Base-by-base conservation (phyloP, 2,797 vertebrate genomes). In the Monodelphis domestica region DNA sequence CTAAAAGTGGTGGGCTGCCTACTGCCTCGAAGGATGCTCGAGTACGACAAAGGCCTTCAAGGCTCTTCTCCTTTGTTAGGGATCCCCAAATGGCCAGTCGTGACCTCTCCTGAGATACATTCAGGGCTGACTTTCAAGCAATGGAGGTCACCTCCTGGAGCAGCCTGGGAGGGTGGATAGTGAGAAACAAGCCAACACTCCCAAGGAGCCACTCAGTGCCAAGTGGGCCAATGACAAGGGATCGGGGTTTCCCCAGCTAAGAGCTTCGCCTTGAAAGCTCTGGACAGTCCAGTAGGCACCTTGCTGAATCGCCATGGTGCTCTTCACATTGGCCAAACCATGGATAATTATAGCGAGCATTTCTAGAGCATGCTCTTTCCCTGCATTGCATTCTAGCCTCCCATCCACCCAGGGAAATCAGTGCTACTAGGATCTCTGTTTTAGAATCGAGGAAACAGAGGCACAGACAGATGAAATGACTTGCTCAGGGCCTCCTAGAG, bases 31-130 rank as follows among this genome's bases (percentile, higher is more conserved):
- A n/a, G n/a, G n/a, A 91, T n/a, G 78, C 30, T 78, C 9, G 4
- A 70, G 70, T 45, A 53, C n/a, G 52, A 93, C 28, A 63, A 95
- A 88, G 78, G 84, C 45, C 51, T 5, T 15, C 21, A 70, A 89
- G 45, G 55, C 54, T 14, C 24, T 59, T 56, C 91, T 52, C 92
- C 92, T 78, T 92, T 91, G 87, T 90, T 88, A 92, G 30, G 52
- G 55, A 26, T 87, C 90, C 92, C 91, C 90, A 90, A 87, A 89
- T 55, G 14, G 28, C 52, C 28, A 88, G 52, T 28, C 38, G 56
- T 9, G 15, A 11, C 24, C n/a, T 29, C 84, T 89, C 92, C 57
- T 90, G 91, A 89, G 90, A 91, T 52, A 55, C 50, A 55, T 9
- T 9, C 0, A 54, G 15, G 54, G 94, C 30, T 57, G 26, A 95